Base-by-base conservation (phyloP, 2,113 vertebrate genomes). In the Amphilophus citrinellus region DNA sequence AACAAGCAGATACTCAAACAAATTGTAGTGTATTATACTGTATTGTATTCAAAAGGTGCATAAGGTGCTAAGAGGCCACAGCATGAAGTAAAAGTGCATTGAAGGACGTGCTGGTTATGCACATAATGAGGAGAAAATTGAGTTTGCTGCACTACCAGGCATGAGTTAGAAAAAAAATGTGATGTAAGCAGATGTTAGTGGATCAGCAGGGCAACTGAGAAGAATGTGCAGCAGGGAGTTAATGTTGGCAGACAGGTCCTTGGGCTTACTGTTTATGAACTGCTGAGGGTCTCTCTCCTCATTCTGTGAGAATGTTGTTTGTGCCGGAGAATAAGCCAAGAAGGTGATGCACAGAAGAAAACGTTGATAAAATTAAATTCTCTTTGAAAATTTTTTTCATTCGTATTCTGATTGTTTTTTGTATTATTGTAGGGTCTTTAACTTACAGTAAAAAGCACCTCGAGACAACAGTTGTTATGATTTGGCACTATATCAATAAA, bases 191-290 rank as follows among this genome's bases (percentile, higher is more conserved):
- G 63, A 75, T 22, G 18, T 86, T 81, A 77, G 82, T 78, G 77
- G 83, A 89, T 84, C 83, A 88, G 56, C 86, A 71, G 76, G 77
- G 58, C 53, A 75, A 37, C 57, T 61, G 57, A 39, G 71, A 84
- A 83, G 84, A 88, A 85, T 84, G 56, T 88, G 75, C 59, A 77
- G 27, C 84, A 61, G 77, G 39, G 76, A 88, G 88, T 82, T 84
- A 17, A 75, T 50, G 66, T 83, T 71, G 75, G 56, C 88, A 83
- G 60, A 11, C 56, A 59, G 42, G 30, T 77, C 62, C 20, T 80
- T 71, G 17, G 50, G 60, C 71, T 87, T 22, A 17, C 60, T 71
- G 57, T 77, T 73, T 65, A 57, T 58, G 47, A 80, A 76, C 53
- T 62, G 32, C 27, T 60, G 39, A 30, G 68, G 76, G 62, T 84